A percentile compares a stretch with the other conserved stretches of the same genome.
Evolutionary conservation across 2,113 vertebrate species (phyloP).

Genomic region (Salvelinus alpinus): DNA sequence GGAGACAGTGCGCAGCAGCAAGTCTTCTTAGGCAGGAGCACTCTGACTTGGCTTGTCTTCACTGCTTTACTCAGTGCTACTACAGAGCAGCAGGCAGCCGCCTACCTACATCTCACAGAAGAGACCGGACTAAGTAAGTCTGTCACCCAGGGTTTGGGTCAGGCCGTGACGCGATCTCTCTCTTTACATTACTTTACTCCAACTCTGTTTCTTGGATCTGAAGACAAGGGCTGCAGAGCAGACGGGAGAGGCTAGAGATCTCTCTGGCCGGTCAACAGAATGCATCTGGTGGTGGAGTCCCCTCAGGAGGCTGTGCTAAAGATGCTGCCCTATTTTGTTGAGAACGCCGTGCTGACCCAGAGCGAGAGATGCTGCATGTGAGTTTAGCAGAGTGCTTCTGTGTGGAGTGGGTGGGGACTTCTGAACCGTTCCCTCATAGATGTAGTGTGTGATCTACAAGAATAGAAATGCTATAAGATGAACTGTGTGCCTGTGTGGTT

Average conservation of each 20-base stretch:
- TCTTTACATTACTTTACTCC: constrained; percentile 1
- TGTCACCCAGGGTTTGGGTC: constrained; percentile 41
- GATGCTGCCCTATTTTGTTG: constrained; percentile 77
- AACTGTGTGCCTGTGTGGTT: neutral
- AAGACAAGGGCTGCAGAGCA: constrained; percentile 28
- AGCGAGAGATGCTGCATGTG: constrained; percentile 76
- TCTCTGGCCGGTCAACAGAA: constrained; percentile 52
- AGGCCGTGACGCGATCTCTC: neutral
- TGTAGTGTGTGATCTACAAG: neutral
- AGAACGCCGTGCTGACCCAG: constrained; percentile 75
- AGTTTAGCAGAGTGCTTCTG: constrained; percentile 49
- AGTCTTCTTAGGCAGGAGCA: constrained; percentile 41
- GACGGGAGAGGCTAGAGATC: constrained; percentile 9
- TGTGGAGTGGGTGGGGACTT: neutral
- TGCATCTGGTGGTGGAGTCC: constrained; percentile 71
- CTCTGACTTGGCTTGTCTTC: constrained; percentile 29
- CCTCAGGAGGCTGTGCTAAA: constrained; percentile 67
- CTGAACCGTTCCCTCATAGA: neutral
- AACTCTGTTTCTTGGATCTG: constrained; percentile 24
- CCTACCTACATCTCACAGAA: constrained; percentile 37
- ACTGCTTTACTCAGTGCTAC: constrained; percentile 42
- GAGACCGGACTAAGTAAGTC: constrained; percentile 39
- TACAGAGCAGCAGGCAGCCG: constrained; percentile 37
- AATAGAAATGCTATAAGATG: neutral
- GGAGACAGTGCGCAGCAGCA: constrained; percentile 39